These are phyloP conservation scores for Eudyptes chrysolophus DNA, from an alignment of 2,113 vertebrate genomes.

Conservation along the genomic window DNA sequence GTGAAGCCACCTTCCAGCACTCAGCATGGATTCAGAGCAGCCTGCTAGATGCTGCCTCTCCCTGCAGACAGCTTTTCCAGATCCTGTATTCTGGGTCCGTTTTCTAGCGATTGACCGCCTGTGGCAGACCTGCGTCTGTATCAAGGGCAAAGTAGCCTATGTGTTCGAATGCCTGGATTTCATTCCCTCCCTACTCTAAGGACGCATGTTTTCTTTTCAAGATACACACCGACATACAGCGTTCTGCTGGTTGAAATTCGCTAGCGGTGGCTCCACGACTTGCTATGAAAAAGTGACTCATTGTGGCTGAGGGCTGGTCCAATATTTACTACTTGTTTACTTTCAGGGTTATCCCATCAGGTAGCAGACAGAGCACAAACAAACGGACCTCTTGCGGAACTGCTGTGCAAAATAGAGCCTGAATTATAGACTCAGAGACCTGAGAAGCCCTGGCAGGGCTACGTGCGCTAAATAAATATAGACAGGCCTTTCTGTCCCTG, in stretches of 20 bases:
- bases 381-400: background rate
- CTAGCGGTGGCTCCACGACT: background rate
- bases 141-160: background rate
- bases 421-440: background rate
- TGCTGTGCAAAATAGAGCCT: background rate
- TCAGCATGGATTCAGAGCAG: background rate
- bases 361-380: background rate
- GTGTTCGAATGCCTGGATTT: background rate
- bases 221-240: background rate
- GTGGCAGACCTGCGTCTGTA: background rate
- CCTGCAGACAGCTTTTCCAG: background rate
- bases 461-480: background rate
- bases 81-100: background rate
- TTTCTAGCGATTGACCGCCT: background rate
- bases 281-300: background rate
- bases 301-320: background rate
- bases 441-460: background rate
- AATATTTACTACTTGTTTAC: conserved; percentile 17
- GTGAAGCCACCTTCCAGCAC: background rate
- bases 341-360: background rate
- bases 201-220: background rate
- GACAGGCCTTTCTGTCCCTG: background rate
- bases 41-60: background rate
- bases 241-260: background rate
- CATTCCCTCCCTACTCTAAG: background rate